Evolutionary conservation across 1,140 invertebrate species (phyloP), one percentile per base, ranked within the genome.

Genomic region (Formica exsecta): DNA sequence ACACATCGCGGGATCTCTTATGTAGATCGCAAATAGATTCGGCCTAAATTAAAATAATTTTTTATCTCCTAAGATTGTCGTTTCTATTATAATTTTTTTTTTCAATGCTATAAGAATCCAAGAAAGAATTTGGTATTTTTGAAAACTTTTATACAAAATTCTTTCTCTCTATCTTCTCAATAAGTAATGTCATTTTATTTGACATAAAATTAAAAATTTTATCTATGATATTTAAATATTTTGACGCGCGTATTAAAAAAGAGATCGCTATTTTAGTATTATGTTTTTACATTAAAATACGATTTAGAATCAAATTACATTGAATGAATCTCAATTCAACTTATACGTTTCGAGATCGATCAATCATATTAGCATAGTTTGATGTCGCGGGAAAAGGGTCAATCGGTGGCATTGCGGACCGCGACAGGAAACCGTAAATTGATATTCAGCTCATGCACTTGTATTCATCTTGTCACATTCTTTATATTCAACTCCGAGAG

Each of bases 341-440:
- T 38, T 64, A 22, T 66, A 48, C 13, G 44, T 79, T 13, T 79
- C 32, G 29, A 65, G 7, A 79, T 66, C 29, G 13, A 79, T 79
- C 61, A 61, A 48, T 77, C n/a, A 48, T 48, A 25, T 44, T 77
- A 51, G 61, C 11, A 48, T n/a, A 51, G 61, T 11, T 29, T 32
- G 22, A 64, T 19, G 36, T 54, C 68, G 3, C 22, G 44, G 13
- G 32, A 22, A 79, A 79, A 64, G 41, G 36, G 73, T 79, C 29
- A 48, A 6, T 8, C 59, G 25, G 16, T 41, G 13, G n/a, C n/a
- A 65, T 51, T 66, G 41, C 22, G 16, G 7, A 44, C 3, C 13
- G 13, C 8, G 48, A 70, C 36, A 73, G 83, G 73, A 90, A 86
- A 44, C 16, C 38, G 59, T 32, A 74, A 84, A 91, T 90, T 91